These are phyloP conservation scores for Maniola jurtina DNA, from an alignment of 1,140 invertebrate species.

Conservation along the genomic window DNA sequence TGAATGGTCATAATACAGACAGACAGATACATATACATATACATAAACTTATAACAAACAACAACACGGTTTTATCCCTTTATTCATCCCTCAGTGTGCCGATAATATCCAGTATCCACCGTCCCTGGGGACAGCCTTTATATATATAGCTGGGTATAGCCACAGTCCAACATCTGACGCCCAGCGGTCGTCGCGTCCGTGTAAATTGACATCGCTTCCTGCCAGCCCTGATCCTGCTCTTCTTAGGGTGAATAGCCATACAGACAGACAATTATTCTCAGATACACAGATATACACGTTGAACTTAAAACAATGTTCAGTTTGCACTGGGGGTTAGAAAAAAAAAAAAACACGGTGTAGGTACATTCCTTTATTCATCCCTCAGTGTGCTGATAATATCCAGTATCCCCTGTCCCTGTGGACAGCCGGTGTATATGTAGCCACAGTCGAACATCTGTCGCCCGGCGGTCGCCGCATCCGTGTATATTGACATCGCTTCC, in stretches of 20 bases:
- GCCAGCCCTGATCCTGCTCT: too few relatives aligned
- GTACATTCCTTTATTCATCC: constrained; percentile 40
- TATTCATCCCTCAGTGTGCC: constrained; percentile 54
- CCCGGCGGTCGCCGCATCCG: constrained; percentile 77
- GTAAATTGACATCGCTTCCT: constrained; percentile 64
- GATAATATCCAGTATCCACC: constrained; percentile 76
- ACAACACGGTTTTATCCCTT: too few relatives aligned
- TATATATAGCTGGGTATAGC: constrained; percentile 75
- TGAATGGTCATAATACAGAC: too few relatives aligned
- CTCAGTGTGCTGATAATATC: constrained; percentile 66
- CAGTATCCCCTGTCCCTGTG: constrained; percentile 72
- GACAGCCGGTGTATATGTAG: constrained; percentile 74
- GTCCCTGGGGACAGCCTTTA: constrained; percentile 70
- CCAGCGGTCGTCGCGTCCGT: constrained; percentile 78
- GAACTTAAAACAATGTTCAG: too few relatives aligned
- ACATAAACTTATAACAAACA: too few relatives aligned
- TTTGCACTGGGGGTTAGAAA: too few relatives aligned
- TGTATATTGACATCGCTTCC: constrained; percentile 61
- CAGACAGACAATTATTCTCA: too few relatives aligned
- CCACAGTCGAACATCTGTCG: constrained; percentile 79
- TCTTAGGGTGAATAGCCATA: too few relatives aligned
- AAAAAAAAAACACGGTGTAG: too few relatives aligned
- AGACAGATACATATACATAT: too few relatives aligned
- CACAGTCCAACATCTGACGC: constrained; percentile 78
- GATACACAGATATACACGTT: too few relatives aligned